These are phyloP conservation scores for Anguilla obscura DNA, from an alignment of 2,797 vertebrate genomes.

Conservation along the genomic window DNA sequence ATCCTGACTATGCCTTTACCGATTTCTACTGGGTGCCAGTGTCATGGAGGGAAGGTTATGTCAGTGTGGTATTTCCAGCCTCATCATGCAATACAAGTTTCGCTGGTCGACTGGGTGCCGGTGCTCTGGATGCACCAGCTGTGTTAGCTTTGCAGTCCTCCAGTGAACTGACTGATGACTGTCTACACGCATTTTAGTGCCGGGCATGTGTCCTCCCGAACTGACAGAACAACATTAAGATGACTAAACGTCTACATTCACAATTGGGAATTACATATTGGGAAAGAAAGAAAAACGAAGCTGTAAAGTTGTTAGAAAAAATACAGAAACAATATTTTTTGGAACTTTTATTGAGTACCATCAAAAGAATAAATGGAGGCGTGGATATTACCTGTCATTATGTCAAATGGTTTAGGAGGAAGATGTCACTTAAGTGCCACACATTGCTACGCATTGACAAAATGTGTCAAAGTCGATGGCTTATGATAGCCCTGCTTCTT, in stretches of 20 bases:
- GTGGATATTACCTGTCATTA: conserved; percentile 2
- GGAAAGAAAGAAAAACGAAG: background rate
- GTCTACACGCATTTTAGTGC: background rate
- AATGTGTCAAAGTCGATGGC: background rate
- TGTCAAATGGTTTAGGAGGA: background rate
- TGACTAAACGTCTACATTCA: background rate
- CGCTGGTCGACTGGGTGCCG: background rate
- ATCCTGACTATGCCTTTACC: background rate
- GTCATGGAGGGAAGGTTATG: background rate
- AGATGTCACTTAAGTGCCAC: background rate
- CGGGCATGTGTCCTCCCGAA: background rate
- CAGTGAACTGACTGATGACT: background rate
- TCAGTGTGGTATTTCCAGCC: background rate
- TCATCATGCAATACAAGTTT: background rate
- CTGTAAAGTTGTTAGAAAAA: background rate
- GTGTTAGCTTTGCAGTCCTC: background rate
- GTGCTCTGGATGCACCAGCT: background rate
- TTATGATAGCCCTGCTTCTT: background rate
- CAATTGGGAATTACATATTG: conserved; percentile 2
- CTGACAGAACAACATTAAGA: conserved; percentile 3
- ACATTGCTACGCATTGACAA: background rate
- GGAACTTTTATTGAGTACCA: background rate
- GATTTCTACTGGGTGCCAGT: background rate
- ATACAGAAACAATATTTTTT: conserved; percentile 2
- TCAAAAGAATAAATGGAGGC: conserved; percentile 6